Percentiles rank a stretch among this genome's conserved stretches.
Evolutionary conservation across 2,797 vertebrate genomes (phyloP).

Genomic region (Kryptopterus vitreolus): DNA sequence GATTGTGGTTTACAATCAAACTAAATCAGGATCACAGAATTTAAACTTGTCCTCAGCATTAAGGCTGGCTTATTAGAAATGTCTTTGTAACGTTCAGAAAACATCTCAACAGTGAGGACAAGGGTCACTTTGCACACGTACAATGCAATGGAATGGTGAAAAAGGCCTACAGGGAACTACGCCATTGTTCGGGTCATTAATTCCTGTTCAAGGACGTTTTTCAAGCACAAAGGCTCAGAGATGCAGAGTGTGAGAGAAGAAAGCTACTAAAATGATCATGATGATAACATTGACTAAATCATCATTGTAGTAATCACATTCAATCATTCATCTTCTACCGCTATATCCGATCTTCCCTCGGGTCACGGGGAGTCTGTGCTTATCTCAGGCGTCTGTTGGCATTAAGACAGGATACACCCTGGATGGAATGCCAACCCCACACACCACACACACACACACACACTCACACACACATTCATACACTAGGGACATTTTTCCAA

Average conservation of each 20-base stretch:
- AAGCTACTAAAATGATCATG: neutral
- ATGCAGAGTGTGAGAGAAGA: neutral
- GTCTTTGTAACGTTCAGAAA: neutral
- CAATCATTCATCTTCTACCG: too few relatives aligned
- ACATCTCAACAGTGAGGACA: slow-evolving; percentile 17
- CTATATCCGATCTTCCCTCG: too few relatives aligned
- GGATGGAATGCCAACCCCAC: too few relatives aligned
- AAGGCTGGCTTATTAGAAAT: neutral
- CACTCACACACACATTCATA: too few relatives aligned
- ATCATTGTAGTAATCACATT: too few relatives aligned
- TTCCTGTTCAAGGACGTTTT: slow-evolving; percentile 8
- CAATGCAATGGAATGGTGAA: slow-evolving; percentile 23
- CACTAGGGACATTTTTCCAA: too few relatives aligned
- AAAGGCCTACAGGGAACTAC: slow-evolving; percentile 35
- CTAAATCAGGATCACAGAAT: neutral
- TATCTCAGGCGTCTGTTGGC: too few relatives aligned
- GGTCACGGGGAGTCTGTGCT: too few relatives aligned
- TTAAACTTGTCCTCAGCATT: neutral
- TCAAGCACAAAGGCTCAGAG: neutral
- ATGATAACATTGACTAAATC: neutral
- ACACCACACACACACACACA: too few relatives aligned
- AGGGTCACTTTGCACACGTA: slow-evolving; percentile 40
- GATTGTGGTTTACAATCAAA: neutral
- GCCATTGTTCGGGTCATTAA: slow-evolving; percentile 4
- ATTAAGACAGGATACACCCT: too few relatives aligned